Evolutionary conservation across 2,113 vertebrate species (phyloP), one percentile per base, ranked within the genome.

Genomic region (Dendropsophus ebraccatus): DNA sequence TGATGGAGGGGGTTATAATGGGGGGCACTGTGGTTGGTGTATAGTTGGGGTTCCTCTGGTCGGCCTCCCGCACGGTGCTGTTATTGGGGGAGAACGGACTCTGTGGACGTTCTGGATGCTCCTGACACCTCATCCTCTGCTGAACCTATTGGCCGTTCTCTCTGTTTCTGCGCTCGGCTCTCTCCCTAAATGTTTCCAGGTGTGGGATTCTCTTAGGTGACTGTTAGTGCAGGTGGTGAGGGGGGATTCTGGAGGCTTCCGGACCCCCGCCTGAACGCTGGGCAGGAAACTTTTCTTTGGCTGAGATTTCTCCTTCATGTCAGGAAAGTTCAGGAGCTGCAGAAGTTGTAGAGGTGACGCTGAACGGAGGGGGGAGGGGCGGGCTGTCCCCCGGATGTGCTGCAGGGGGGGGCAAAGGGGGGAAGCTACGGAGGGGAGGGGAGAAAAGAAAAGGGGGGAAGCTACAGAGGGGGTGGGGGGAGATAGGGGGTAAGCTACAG

Each of bases 141-240:
- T 45, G n/a, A 74, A 47, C 45, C 10, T 45, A 49, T 50, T 75
- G 72, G 72, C 72, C 25, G 45, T 49, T 49, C 12, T 23, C 14
- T 41, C 35, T 74, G 37, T 74, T 37, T 74, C 37, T 45, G 32
- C 4, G 37, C 72, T 9, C 41, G 14, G 62, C 49, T 54, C 28
- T 32, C 45, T 28, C 45, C 25, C 47, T 77, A 77, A 77, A 77
- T 54, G 74, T 77, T 77, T 77, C 74, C 74, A 77, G 74, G 74
- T 77, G 47, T 52, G 8, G 1, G 47, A 52, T 30, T 19, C 49
- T 49, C 41, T 19, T 28, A 52, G 74, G 47, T 77, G 49, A 77
- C 41, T 77, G 74, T 77, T 77, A 32, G 49, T 77, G 74, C 74
- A 77, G 74, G 74, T 77, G 74, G 74, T 50, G 37, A 16, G n/a